Evolutionary conservation across 1,140 invertebrate genomes (phyloP).

Genomic region (Euura saliciscinereae): DNA sequence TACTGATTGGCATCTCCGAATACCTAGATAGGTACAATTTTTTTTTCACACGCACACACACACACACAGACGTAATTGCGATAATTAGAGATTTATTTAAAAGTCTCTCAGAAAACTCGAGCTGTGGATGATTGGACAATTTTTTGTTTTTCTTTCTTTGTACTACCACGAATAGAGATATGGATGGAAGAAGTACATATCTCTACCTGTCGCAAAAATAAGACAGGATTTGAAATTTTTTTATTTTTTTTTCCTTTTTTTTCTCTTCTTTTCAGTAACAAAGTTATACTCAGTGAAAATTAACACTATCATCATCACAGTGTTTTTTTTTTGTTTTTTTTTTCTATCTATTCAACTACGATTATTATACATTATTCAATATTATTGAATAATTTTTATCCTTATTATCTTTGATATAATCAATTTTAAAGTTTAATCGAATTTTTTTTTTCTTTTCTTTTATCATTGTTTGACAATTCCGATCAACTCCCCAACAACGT

Average conservation of each 20-base stretch:
- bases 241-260: neutral
- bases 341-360: neutral
- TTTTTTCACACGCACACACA: neutral
- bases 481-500: too few species aligned
- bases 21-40: constrained; percentile 27
- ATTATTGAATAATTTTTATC: neutral
- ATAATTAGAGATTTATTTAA: constrained; percentile 10
- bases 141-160: neutral
- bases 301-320: constrained; percentile 7
- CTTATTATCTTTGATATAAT: neutral
- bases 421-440: neutral
- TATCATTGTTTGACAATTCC: too few species aligned
- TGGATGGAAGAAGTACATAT: neutral
- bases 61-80: constrained; percentile 32
- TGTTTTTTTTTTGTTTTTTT: neutral
- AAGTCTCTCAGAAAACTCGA: constrained; percentile 45
- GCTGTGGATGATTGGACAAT: constrained; percentile 37
- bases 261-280: neutral
- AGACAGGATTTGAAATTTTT: neutral
- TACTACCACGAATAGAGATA: neutral
- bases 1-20: constrained; percentile 51
- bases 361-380: neutral
- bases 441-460: neutral
- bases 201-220: neutral
- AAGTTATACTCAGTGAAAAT: neutral